Evolutionary conservation across 1,140 invertebrate genomes (phyloP).

Genomic region (Hesperophylax magnus): DNA sequence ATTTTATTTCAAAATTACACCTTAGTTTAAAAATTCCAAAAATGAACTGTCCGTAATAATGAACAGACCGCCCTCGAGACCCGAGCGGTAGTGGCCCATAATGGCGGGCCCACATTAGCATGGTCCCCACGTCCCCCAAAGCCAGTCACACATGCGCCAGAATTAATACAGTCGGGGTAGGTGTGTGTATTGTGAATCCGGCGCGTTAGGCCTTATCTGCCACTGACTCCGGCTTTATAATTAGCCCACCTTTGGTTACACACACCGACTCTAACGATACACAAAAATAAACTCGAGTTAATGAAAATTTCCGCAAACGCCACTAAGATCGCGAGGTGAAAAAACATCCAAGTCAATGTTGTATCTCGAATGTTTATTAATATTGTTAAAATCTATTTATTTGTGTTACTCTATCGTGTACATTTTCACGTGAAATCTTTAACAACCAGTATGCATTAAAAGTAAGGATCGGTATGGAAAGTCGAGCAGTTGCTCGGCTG

Average conservation of each 20-base stretch:
- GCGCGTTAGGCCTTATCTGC: constrained; percentile 4
- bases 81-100: background rate
- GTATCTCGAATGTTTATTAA: too few species aligned
- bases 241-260: constrained; percentile 21
- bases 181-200: background rate
- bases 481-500: too few species aligned
- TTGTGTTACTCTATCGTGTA: too few species aligned
- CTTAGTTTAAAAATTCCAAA: background rate
- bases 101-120: constrained; percentile 1
- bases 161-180: background rate
- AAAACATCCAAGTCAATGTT: too few species aligned
- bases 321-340: background rate
- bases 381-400: too few species aligned
- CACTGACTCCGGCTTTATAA: constrained; percentile 19
- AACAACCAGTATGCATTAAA: too few species aligned
- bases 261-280: background rate
- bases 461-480: too few species aligned
- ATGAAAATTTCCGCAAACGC: constrained; percentile 1
- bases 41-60: background rate
- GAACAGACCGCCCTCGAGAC: background rate
- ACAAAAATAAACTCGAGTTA: background rate
- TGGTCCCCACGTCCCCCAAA: background rate
- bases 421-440: too few species aligned
- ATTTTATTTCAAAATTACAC: too few species aligned
- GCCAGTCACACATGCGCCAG: constrained; percentile 18